Conservation (phyloP, 2,888 invertebrate genomes). For the Hydroisotoma schaefferi region DNA sequence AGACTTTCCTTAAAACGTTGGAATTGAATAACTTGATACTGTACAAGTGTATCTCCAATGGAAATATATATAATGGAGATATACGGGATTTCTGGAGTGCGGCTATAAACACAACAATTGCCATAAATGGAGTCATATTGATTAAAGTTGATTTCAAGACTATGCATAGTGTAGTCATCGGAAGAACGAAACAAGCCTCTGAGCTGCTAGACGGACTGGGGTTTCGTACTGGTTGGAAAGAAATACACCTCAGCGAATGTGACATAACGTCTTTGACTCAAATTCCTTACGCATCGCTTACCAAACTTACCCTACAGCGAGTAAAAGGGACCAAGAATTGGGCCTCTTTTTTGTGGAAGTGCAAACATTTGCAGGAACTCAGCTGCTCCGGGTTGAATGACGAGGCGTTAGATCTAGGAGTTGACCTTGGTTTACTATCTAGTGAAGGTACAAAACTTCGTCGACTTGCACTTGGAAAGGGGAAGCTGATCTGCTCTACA, state of each 20-base stretch:
- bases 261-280: constrained; percentile 2
- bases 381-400: constrained; percentile 3
- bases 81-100: background rate
- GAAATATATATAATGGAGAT: background rate
- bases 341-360: background rate
- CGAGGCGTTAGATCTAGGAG: constrained; percentile 3
- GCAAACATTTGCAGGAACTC: background rate
- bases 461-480: constrained; percentile 9
- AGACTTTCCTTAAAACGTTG: background rate
- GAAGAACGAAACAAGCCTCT: constrained; percentile 6
- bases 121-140: background rate
- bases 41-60: background rate
- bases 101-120: constrained; percentile 4
- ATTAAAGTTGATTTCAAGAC: constrained; percentile 6
- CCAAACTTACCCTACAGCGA: constrained; percentile 2
- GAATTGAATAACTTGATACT: background rate
- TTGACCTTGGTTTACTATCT: background rate
- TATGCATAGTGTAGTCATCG: background rate
- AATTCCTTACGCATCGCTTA: background rate
- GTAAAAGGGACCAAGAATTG: constrained; percentile 13
- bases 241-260: constrained; percentile 8
- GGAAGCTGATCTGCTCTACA: background rate
- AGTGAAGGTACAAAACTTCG: background rate
- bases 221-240: background rate
- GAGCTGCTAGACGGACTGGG: constrained; percentile 7